A percentile compares a stretch with the other conserved stretches of the same genome.
Evolutionary conservation across 2,888 invertebrate genomes (phyloP).

Genomic region (Drosophila siamana): DNA sequence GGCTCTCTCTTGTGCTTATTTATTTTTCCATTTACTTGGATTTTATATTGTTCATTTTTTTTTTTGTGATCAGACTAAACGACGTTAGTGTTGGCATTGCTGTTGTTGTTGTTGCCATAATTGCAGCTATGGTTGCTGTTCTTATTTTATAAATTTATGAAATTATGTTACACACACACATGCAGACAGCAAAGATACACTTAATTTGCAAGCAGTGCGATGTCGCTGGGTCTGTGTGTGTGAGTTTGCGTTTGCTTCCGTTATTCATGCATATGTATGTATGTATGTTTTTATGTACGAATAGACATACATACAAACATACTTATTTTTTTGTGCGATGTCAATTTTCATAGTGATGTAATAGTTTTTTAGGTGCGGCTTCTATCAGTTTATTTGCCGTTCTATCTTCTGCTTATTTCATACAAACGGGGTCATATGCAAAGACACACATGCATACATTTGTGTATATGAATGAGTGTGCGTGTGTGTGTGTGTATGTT

Average conservation of each 20-base stretch:
- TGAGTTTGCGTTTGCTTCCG: conserved; percentile 32
- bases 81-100: conserved; percentile 12
- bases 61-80: conserved; percentile 17
- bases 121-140: conserved; percentile 40
- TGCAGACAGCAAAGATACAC: not conserved
- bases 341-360: conserved; percentile 70
- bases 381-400: conserved; percentile 6
- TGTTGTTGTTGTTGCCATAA: conserved; percentile 15
- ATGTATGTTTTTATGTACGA: too few relatives aligned
- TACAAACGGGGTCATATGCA: conserved; percentile 30
- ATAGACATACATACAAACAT: conserved; percentile 8
- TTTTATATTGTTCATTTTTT: not conserved
- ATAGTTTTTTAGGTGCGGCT: conserved; percentile 70
- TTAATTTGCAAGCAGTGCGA: conserved; percentile 23
- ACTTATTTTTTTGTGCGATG: conserved; percentile 7
- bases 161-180: conserved; percentile 20
- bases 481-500: not conserved
- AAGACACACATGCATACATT: not conserved
- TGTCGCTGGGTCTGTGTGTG: not conserved
- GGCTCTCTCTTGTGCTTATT: conserved; percentile 3
- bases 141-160: conserved; percentile 28
- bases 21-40: conserved; percentile 15
- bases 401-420: conserved; percentile 21
- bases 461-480: too few relatives aligned
- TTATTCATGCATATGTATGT: conserved; percentile 28